A percentile compares a stretch with the other conserved stretches of the same genome.
phyloP scores from a whole-genome alignment of 2,113 vertebrate species.

The Protobothrops flavoviridis region DNA sequence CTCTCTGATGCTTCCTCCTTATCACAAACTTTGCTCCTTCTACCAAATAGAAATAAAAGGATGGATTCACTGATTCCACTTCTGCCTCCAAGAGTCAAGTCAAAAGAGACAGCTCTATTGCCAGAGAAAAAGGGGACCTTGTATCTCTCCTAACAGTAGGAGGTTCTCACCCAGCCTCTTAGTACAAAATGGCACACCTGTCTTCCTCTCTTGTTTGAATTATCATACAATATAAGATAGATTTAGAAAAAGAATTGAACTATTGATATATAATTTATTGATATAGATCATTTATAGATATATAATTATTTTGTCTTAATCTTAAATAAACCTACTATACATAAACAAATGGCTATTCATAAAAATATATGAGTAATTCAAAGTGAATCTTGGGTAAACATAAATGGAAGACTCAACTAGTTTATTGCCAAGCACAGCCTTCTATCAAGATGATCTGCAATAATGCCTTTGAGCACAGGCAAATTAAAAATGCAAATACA shows the following conservation, averaged over 20 bases:
- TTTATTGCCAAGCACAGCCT: constrained; percentile 15
- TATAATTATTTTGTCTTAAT: not conserved
- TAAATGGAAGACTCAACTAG: constrained; percentile 10
- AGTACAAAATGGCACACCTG: not conserved
- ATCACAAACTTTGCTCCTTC: not conserved
- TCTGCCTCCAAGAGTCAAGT: not conserved
- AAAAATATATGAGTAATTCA: not conserved
- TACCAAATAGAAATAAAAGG: not conserved
- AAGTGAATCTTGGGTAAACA: constrained; percentile 13
- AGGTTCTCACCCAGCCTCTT: no score
- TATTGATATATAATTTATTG: not conserved
- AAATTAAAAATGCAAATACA: constrained; percentile 62
- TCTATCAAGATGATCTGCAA: constrained; percentile 53
- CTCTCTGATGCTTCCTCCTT: not conserved
- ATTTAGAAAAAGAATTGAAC: not conserved
- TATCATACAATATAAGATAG: not conserved
- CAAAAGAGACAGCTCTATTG: not conserved
- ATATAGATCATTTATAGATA: not conserved
- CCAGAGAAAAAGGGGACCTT: no score
- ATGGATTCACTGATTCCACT: not conserved
- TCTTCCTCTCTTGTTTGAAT: not conserved
- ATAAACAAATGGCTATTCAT: not conserved
- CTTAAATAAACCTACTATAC: not conserved
- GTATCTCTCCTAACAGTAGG: not conserved
- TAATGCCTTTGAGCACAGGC: constrained; percentile 39